Evolutionary conservation across 2,888 invertebrate genomes (phyloP), one percentile per base, ranked within the genome.

Genomic region (Ectemnius cavifrons): DNA sequence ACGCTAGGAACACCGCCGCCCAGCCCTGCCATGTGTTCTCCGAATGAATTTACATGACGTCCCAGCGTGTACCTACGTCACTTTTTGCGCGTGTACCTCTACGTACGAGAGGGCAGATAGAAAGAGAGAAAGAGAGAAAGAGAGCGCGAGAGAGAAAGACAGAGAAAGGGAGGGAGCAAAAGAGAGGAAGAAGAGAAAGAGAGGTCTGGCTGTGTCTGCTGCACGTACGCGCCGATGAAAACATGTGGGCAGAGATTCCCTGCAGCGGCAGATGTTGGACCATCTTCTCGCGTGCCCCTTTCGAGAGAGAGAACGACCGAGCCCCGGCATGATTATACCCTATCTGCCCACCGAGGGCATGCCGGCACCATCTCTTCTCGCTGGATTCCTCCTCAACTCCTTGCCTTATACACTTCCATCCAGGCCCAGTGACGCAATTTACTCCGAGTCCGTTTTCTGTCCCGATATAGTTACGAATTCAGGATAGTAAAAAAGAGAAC

Each of bases 181-280:
- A 37, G 11, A 37, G 11, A 37, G 63, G 45, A 11, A 37, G 37
- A 37, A 37, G 37, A 37, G 37, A 37, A 23, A 23, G 37, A 8
- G 58, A 23, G 63, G 69, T 66, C 23, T 52, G n/a, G 4, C 37
- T 65, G 4, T 57, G 8, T 16, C 27, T 56, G 18, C 0, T 37
- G 49, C 49, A 59, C 28, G 62, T 27, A 18, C 56, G 58, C 16
- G 59, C 20, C 13, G 37, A 37, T 37, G 37, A 37, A 37, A 37
- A 80, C 87, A 87, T 89, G 88, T 88, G 89, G 86, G 85, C 82
- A 85, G 86, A 86, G 87, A 88, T 89, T 89, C 88, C 88, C 88
- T 81, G 86, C 88, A 87, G 89, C 85, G 87, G 88, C 88, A 88
- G 88, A 89, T 89, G 89, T 87, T 87, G 81, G 82, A 82, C 82